phyloP scores from a whole-genome alignment of 2,113 vertebrate genomes.

The Onychorhynchus coronatus region DNA sequence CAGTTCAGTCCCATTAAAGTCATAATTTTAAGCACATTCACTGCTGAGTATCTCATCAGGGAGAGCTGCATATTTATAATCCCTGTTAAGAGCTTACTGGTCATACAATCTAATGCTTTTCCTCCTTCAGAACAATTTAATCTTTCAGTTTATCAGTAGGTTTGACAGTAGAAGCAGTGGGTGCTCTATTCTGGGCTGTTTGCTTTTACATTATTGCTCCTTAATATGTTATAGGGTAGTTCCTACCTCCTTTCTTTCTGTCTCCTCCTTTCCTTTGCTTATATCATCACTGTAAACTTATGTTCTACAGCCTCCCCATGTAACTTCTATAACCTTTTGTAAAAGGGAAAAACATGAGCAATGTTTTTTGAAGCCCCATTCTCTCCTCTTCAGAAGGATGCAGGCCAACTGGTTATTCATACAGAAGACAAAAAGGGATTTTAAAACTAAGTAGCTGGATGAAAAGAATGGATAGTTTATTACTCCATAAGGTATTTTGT shows the following conservation, averaged over 20 bases:
- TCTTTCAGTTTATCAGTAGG: conserved; percentile 9
- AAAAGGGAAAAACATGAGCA: not conserved
- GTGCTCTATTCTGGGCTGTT: not conserved
- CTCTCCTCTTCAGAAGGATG: not conserved
- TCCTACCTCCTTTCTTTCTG: not conserved
- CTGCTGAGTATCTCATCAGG: not conserved
- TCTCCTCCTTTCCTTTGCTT: not conserved
- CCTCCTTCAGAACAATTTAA: not conserved
- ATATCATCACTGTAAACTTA: not conserved
- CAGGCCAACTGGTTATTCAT: not conserved
- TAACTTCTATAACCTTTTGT: not conserved
- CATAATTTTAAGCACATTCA: not conserved
- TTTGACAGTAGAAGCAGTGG: not conserved
- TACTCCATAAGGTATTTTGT: not conserved
- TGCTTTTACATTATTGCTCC: not conserved
- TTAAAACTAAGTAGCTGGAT: not conserved
- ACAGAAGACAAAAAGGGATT: not conserved
- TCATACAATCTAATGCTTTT: not conserved
- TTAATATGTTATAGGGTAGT: not conserved
- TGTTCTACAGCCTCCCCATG: not conserved
- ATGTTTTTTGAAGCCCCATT: not conserved
- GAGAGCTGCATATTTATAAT: not conserved
- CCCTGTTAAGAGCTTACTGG: not conserved
- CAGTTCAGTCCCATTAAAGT: not conserved
- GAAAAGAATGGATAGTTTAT: not conserved